Conservation (phyloP, 2,113 vertebrate genomes). For the Nothocercus nigrocapillus region DNA sequence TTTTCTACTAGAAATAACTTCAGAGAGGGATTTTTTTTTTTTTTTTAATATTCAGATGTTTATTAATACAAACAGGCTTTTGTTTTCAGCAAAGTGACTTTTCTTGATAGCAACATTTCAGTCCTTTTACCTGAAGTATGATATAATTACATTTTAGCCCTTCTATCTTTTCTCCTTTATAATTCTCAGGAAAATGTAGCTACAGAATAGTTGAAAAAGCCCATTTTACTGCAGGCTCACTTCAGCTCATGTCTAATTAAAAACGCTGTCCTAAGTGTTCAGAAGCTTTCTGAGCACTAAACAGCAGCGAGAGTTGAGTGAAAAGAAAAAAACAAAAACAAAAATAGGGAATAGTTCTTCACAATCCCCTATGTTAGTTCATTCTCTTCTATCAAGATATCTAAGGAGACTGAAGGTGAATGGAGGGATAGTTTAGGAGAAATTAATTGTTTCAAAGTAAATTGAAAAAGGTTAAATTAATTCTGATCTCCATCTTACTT, state of each 20-base stretch:
- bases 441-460: neutral
- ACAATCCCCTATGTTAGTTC: neutral
- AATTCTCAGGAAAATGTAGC: neutral
- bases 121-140: neutral
- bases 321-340: neutral
- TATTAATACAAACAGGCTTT: neutral
- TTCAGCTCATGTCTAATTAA: neutral
- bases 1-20: neutral
- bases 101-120: neutral
- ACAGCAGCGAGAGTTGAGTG: neutral
- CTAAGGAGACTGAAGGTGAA: neutral
- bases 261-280: neutral
- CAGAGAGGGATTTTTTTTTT: neutral
- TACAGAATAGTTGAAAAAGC: conserved; percentile 3
- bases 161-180: neutral
- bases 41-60: neutral
- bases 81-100: neutral
- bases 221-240: neutral
- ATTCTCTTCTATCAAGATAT: neutral
- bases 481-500: neutral
- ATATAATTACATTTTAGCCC: neutral
- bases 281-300: neutral
- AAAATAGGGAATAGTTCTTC: neutral
- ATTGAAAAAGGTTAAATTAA: neutral
- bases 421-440: neutral